Evolutionary conservation across 2,113 vertebrate genomes (phyloP), one percentile per base, ranked within the genome.

Genomic region (Hyperoodon ampullatus): DNA sequence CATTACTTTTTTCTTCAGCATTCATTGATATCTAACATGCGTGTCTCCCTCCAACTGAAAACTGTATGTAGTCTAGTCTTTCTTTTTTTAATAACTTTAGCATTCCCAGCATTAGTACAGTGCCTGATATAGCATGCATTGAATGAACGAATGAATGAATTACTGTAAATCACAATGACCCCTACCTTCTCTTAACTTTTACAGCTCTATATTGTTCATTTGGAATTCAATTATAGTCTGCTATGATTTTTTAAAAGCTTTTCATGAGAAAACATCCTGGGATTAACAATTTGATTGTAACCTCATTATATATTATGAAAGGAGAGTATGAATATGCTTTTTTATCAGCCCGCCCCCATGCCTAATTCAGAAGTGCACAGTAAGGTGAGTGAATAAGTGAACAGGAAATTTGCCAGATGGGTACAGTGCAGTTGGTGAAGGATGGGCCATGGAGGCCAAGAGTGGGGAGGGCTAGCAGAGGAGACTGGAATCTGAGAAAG

Each of bases 111-210:
- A 50, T 53, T 88, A 75, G 26, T 63, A 24, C 3, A 82, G 9
- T 68, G 28, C 12, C 58, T 68, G 15, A 78, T 60, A 47, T 1
- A 77, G 24, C 87, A 50, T 72, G 19, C 80, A 4, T 33, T 66
- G 13, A 81, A 19, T 89, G 60, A 80, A 77, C 61, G 30, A 89
- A 55, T 80, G 60, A 94, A 50, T 14, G 42, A 90, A 65, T 23
- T 9, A 16, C 16, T 24, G 3, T 84, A 88, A 80, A 39, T 84
- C 30, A 15, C 12, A 74, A 1, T 30, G 11, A 24, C 66, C 75
- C 6, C 75, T 72, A 7, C 28, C 66, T 81, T 53, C 68, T 92
- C 30, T 63, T 47, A 81, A 88, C 2, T 55, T 90, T 42, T 74
- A 2, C 15, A 66, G 9, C 3, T 72, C 11, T 71, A 0, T 87